Evolutionary conservation across 2,888 invertebrate genomes (phyloP).

Genomic region (Dryomyza anilis): DNA sequence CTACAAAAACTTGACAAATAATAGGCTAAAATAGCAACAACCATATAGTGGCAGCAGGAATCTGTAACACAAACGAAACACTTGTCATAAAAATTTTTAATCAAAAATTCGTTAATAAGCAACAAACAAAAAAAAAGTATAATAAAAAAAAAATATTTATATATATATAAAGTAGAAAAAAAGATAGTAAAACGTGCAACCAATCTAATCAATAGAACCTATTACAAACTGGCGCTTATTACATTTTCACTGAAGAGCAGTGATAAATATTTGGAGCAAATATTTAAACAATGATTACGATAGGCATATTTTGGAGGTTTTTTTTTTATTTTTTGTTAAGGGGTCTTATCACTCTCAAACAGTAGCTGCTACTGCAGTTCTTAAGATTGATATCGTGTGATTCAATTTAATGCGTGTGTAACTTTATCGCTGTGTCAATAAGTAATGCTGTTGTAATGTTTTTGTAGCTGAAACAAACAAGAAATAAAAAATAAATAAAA

Average conservation of each 20-base stretch:
- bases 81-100: neutral
- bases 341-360: neutral
- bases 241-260: slow-evolving; percentile 36
- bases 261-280: neutral
- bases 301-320: neutral
- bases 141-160: neutral
- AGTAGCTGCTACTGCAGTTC: neutral
- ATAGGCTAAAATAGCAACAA: neutral
- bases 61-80: neutral
- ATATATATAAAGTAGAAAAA: neutral
- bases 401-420: no score
- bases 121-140: no score
- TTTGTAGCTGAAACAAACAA: no score
- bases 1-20: slow-evolving; percentile 22
- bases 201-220: neutral
- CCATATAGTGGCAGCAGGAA: no score
- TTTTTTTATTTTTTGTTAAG: neutral
- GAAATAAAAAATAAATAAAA: no score
- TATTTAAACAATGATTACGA: neutral
- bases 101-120: neutral
- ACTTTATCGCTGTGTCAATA: no score
- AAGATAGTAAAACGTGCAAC: neutral
- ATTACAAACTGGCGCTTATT: slow-evolving; percentile 46
- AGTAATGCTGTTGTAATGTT: no score
- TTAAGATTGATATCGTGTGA: no score